Evolutionary conservation across 1,140 invertebrate genomes (phyloP).

Genomic region (Doryteuthis pealeii): DNA sequence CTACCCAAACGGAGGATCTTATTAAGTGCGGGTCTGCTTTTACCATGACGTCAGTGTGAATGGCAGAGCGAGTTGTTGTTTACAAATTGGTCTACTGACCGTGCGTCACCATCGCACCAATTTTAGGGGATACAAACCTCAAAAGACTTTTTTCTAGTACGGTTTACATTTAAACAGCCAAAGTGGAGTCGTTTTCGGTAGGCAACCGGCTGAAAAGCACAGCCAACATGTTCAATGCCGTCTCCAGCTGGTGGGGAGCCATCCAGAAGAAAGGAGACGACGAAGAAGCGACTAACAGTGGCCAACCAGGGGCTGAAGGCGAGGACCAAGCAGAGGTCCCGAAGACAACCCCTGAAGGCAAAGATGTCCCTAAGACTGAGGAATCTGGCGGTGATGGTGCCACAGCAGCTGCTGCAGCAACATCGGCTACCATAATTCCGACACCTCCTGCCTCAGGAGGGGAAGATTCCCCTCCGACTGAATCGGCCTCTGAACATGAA

Average conservation of each 20-base stretch:
- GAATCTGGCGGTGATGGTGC: slow-evolving; percentile 23
- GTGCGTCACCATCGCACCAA: not conserved
- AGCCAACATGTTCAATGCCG: slow-evolving; percentile 49
- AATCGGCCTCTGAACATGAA: not conserved
- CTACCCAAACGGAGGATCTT: no score
- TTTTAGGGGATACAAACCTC: not conserved
- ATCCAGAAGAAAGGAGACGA: slow-evolving; percentile 34
- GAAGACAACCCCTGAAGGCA: slow-evolving; percentile 19
- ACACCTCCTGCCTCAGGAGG: slow-evolving; percentile 12
- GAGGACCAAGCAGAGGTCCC: slow-evolving; percentile 46
- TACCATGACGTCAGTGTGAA: not conserved
- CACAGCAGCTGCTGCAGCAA: slow-evolving; percentile 23
- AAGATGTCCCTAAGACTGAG: slow-evolving; percentile 27
- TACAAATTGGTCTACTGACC: not conserved
- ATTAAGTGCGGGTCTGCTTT: no score
- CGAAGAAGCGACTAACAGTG: slow-evolving; percentile 19
- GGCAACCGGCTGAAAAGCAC: slow-evolving; percentile 7
- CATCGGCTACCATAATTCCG: slow-evolving; percentile 17
- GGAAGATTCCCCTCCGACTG: slow-evolving; percentile 14
- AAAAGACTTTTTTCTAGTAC: not conserved
- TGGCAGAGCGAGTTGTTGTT: not conserved
- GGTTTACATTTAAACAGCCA: not conserved
- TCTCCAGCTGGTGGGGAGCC: slow-evolving; percentile 52
- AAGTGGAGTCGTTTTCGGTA: slow-evolving; percentile 11
- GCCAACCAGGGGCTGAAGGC: slow-evolving; percentile 51